Evolutionary conservation across 2,113 vertebrate genomes (phyloP), one percentile per base, ranked within the genome.

Genomic region (Thunnus maccoyii): DNA sequence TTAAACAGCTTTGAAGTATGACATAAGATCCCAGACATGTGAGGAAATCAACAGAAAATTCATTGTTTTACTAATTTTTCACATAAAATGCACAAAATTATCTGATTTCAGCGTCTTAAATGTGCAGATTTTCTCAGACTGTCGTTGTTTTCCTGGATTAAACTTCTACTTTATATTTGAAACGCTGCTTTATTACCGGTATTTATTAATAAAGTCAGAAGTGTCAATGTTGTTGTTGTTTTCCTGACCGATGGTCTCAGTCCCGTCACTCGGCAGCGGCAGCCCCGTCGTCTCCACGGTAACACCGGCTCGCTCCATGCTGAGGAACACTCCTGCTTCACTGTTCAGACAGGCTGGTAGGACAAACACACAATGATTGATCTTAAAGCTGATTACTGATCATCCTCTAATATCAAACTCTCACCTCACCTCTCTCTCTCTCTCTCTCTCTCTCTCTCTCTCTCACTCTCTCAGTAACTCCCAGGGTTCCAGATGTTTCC

Each of bases 341-440:
- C 86, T 94, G 67, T 93, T 84, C 80, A 91, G 91, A 79, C 94
- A 94, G 58, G 83, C 92, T n/a, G 91, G 93, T 94, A 88, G 89
- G 87, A 90, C 92, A 44, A 81, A 92, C 95, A 73, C 65, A 65
- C 10, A 22, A 22, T 22, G 1, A 22, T 22, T 22, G 22, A 22
- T 22, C 22, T 22, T 22, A 1, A 22, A 22, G 22, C 22, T 22
- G 17, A 22, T n/a, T 44, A 51, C 44, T 64, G 13, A 63, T 11
- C 0, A 70, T 69, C 2, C 3, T 67, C 4, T 44, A 0, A 58
- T n/a, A 9, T 52, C 1, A 30, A 22, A 22, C 22, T 22, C 32
- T 63, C 25, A 4, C 12, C 30, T 81, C 18, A 3, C 50, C 1
- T 46, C 27, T 71, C 12, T 50, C 9, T 66, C 64, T 66, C 78